A percentile compares a stretch with the other conserved stretches of the same genome.
These are phyloP conservation scores for Drosophila aff. DNA, from an alignment of 1,140 invertebrate genomes.

Conservation along the genomic window DNA sequence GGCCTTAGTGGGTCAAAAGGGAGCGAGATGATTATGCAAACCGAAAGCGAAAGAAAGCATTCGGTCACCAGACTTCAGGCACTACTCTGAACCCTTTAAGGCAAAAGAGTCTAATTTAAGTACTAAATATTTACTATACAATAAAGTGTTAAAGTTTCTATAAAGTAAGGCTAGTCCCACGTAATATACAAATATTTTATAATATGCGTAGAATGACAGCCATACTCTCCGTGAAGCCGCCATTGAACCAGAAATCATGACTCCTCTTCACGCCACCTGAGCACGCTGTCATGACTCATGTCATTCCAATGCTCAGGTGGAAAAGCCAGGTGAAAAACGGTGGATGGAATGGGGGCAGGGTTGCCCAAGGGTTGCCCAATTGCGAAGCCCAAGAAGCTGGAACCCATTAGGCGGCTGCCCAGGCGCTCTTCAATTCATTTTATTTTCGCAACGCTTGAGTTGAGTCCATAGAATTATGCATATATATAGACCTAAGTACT, in stretches of 20 bases:
- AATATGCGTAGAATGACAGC: slow-evolving; percentile 29
- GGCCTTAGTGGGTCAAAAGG: slow-evolving; percentile 35
- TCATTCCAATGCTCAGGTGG: slow-evolving; percentile 13
- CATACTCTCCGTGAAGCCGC: slow-evolving; percentile 3
- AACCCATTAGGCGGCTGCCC: slow-evolving; percentile 12
- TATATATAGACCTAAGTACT: neutral
- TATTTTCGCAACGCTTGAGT: slow-evolving; percentile 52
- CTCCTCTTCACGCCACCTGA: slow-evolving; percentile 61
- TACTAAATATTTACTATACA: neutral
- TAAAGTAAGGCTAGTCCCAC: neutral
- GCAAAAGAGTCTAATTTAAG: neutral
- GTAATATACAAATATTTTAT: slow-evolving; percentile 9
- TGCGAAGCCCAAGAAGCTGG: slow-evolving; percentile 33
- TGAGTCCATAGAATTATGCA: slow-evolving; percentile 25
- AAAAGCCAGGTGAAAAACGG: neutral
- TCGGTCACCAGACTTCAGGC: neutral
- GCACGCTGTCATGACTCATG: slow-evolving; percentile 53
- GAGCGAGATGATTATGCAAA: slow-evolving; percentile 13
- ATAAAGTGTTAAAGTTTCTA: neutral
- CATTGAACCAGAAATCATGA: slow-evolving; percentile 75
- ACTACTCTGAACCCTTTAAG: neutral
- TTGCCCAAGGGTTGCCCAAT: slow-evolving; percentile 11
- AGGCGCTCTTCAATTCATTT: slow-evolving; percentile 18
- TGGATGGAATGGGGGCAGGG: neutral
- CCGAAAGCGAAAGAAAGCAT: slow-evolving; percentile 12